These are phyloP conservation scores for Hydroisotoma schaefferi DNA, from an alignment of 2,888 invertebrate species.

Conservation along the genomic window DNA sequence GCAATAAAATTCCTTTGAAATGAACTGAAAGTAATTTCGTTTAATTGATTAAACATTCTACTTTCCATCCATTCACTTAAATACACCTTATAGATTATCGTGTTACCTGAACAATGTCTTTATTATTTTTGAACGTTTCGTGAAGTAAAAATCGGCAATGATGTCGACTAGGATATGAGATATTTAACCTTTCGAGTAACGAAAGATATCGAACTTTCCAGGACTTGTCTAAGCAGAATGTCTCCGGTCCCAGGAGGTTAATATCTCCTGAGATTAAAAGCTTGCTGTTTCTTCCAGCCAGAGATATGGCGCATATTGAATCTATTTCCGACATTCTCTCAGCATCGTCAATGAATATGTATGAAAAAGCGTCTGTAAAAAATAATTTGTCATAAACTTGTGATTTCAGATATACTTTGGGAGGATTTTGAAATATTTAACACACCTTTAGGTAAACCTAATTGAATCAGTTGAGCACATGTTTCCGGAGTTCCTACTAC, in stretches of 20 bases:
- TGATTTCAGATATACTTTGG: not conserved
- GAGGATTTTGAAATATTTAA: not conserved
- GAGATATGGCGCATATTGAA: conserved; percentile 72
- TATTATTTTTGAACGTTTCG: conserved; percentile 77
- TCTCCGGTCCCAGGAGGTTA: conserved; percentile 57
- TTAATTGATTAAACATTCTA: too few relatives aligned
- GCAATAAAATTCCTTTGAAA: conserved; percentile 76
- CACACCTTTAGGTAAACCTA: conserved; percentile 63
- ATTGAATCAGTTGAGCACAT: conserved; percentile 66
- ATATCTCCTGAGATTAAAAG: conserved; percentile 80
- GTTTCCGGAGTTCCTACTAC: conserved; percentile 75
- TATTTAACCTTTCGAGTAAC: conserved; percentile 72
- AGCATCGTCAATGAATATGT: conserved; percentile 80
- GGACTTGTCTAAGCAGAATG: conserved; percentile 17
- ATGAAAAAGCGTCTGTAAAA: conserved; percentile 63
- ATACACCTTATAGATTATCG: not conserved
- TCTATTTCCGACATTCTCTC: conserved; percentile 83
- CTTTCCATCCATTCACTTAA: too few relatives aligned
- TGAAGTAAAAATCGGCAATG: conserved; percentile 73
- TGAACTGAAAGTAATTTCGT: conserved; percentile 55
- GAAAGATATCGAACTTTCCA: conserved; percentile 55
- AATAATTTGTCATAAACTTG: not conserved
- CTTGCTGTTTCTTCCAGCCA: conserved; percentile 68
- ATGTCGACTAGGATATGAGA: conserved; percentile 67
- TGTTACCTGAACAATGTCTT: conserved; percentile 65